Conservation (phyloP, 1,140 invertebrate species). For the Zaprionus africanus region DNA sequence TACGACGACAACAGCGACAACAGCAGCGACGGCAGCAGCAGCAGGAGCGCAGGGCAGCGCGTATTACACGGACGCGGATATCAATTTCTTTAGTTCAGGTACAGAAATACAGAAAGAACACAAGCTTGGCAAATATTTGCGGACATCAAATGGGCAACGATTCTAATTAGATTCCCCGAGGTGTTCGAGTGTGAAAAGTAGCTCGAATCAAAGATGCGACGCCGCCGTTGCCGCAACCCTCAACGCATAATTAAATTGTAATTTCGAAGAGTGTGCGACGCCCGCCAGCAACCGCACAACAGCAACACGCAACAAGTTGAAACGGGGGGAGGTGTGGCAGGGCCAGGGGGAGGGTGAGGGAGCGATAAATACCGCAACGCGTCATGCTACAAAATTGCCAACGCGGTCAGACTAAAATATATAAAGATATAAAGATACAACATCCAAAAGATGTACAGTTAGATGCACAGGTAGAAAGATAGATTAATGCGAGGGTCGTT, state of each 20-base stretch:
- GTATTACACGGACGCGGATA: conserved; percentile 80
- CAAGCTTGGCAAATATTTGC: conserved; percentile 71
- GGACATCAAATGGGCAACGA: conserved; percentile 67
- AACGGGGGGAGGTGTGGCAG: conserved; percentile 5
- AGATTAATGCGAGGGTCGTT: no score
- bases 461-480: background rate
- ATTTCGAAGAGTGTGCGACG: conserved; percentile 70
- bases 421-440: conserved; percentile 11
- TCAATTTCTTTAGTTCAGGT: conserved; percentile 83
- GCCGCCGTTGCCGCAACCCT: conserved; percentile 39
- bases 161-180: conserved; percentile 68
- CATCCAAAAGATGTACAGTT: conserved; percentile 6
- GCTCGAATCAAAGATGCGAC: conserved; percentile 63
- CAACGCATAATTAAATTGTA: conserved; percentile 77
- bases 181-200: conserved; percentile 68
- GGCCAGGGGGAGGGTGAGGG: conserved; percentile 9
- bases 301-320: conserved; percentile 66
- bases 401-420: conserved; percentile 15
- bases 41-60: conserved; percentile 45
- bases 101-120: conserved; percentile 16
- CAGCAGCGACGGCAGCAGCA: conserved; percentile 3
- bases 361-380: conserved; percentile 54
- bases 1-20: conserved; percentile 1
- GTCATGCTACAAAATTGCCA: conserved; percentile 42
- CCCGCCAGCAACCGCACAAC: conserved; percentile 40